Evolutionary conservation across 2,113 vertebrate species (phyloP).

Genomic region (Anhinga rufa): DNA sequence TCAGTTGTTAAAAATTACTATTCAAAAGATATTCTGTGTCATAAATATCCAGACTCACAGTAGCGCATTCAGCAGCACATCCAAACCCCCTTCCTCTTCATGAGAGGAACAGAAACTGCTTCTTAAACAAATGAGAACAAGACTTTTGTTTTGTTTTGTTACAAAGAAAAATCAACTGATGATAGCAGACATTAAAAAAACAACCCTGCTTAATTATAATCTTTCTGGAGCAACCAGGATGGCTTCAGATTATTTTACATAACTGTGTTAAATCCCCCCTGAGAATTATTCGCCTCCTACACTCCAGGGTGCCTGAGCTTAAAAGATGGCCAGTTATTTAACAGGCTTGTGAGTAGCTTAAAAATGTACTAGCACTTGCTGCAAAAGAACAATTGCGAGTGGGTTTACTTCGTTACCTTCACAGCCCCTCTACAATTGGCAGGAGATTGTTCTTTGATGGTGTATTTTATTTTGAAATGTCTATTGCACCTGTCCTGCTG

Average conservation of each 20-base stretch:
- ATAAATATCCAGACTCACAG: neutral
- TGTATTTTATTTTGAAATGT: neutral
- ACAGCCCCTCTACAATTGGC: neutral
- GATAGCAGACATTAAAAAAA: neutral
- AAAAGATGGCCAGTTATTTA: slow-evolving; percentile 66
- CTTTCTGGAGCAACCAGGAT: slow-evolving; percentile 40
- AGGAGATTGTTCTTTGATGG: neutral
- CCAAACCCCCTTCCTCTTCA: neutral
- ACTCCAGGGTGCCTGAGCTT: slow-evolving; percentile 51
- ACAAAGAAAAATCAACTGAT: neutral
- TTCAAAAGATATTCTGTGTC: slow-evolving; percentile 14
- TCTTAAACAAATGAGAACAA: slow-evolving; percentile 25
- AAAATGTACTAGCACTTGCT: slow-evolving; percentile 22
- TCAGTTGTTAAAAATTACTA: slow-evolving; percentile 25
- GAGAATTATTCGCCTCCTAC: slow-evolving; percentile 58
- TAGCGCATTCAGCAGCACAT: neutral
- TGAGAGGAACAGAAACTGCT: slow-evolving; percentile 28
- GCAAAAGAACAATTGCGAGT: neutral
- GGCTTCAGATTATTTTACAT: slow-evolving; percentile 65
- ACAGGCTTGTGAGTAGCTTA: slow-evolving; percentile 43
- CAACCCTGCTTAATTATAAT: neutral
- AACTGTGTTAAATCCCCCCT: slow-evolving; percentile 57
- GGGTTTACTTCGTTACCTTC: neutral
- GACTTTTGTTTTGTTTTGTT: neutral
- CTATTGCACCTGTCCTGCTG: neutral